Evolutionary conservation across 2,113 vertebrate genomes (phyloP), one percentile per base, ranked within the genome.

Genomic region (Symphodus melops): DNA sequence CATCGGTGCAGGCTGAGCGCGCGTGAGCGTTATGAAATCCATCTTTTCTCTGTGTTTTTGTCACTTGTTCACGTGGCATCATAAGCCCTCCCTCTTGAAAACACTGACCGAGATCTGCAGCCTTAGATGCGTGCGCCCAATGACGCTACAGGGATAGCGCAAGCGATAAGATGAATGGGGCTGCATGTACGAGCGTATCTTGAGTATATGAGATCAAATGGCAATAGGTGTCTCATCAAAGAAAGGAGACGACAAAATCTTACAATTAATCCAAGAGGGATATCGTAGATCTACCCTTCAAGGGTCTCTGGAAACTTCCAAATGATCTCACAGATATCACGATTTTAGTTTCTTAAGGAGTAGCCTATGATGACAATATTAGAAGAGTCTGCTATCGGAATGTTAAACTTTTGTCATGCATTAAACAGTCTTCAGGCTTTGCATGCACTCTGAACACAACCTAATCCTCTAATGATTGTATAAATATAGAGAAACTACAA

Each of bases 61-160:
- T 78, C 75, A 68, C 75, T 67, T 68, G 80, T 80, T 88, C 89
- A 91, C 82, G 84, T 89, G 84, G 82, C 82, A 73, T 44, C 37
- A 41, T 70, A 78, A 74, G 14, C 72, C 68, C 39, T 68, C 48
- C 52, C 28, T 11, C 44, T 11, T 17, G 9, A 9, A 61, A 64
- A 46, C 51, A 10, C 65, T 54, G 77, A 74, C 66, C 48, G 72
- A 81, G 56, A 66, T 77, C 71, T 68, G 74, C 81, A 60, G 71
- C 69, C 76, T 49, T 16, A 42, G 48, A 61, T 17, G 55, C 46
- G 55, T 59, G 52, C 72, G 4, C 51, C 37, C 12, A 65, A 42
- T 60, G 64, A 41, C 20, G 48, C 1, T 48, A 51, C 19, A 12
- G 60, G 70, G 68, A 42, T 6, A 36, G 57, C 25, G 28, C 63